Evolutionary conservation across 1,140 invertebrate genomes (phyloP).

Genomic region (Anadara kagoshimensis): DNA sequence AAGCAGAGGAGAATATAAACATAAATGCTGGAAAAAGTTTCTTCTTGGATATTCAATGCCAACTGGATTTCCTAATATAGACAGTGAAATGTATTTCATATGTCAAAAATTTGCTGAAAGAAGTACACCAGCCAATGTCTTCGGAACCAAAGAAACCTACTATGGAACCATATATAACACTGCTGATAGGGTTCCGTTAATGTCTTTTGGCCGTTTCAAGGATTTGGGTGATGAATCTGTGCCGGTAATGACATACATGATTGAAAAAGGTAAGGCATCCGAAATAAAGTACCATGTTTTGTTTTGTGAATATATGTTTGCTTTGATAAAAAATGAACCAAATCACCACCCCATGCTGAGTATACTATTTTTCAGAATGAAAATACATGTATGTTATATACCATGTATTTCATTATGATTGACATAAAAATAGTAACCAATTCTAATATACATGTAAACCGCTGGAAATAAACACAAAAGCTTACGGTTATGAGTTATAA

Average conservation of each 20-base stretch:
- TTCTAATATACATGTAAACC: too few relatives aligned
- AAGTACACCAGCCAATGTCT: slow-evolving; percentile 43
- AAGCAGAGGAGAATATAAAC: slow-evolving; percentile 52
- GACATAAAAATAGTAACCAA: too few relatives aligned
- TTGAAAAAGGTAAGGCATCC: slow-evolving; percentile 53
- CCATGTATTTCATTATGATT: too few relatives aligned
- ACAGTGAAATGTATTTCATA: slow-evolving; percentile 47
- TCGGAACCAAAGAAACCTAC: slow-evolving; percentile 45
- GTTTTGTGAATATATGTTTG: too few relatives aligned
- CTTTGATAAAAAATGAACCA: too few relatives aligned
- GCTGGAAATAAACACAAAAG: too few relatives aligned
- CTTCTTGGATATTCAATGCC: slow-evolving; percentile 50
- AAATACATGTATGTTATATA: too few relatives aligned
- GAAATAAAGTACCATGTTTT: too few relatives aligned
- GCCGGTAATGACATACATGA: slow-evolving; percentile 52
- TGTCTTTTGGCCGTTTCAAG: slow-evolving; percentile 49
- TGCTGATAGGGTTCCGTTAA: slow-evolving; percentile 37
- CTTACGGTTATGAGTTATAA: too few relatives aligned
- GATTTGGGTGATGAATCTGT: slow-evolving; percentile 47
- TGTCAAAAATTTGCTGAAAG: slow-evolving; percentile 55
- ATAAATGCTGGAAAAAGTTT: slow-evolving; percentile 58
- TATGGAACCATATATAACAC: slow-evolving; percentile 58
- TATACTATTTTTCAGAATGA: too few relatives aligned
- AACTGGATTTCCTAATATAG: slow-evolving; percentile 46
- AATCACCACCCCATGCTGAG: too few relatives aligned